Evolutionary conservation across 2,888 invertebrate genomes (phyloP).

Genomic region (Notodonta dromedarius): DNA sequence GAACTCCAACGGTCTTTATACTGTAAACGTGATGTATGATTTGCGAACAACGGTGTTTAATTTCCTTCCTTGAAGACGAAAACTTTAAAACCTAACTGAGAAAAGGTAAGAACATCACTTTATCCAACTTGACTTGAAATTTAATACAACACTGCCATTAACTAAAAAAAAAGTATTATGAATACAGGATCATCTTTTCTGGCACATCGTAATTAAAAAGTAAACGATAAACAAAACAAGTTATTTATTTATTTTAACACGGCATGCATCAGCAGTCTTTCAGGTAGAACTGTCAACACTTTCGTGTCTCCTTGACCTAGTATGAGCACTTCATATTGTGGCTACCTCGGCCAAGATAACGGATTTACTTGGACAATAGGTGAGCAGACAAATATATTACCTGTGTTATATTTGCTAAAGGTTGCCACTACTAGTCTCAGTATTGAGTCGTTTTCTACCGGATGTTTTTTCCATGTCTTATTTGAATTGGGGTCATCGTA

Average conservation of each 20-base stretch:
- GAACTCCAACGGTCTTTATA: constrained; percentile 26
- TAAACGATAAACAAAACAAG: too few relatives aligned
- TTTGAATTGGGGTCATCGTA: too few relatives aligned
- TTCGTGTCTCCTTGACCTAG: constrained; percentile 25
- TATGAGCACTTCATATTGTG: constrained; percentile 13
- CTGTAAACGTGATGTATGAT: constrained; percentile 27
- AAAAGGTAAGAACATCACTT: neutral
- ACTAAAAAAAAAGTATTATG: too few relatives aligned
- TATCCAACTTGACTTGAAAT: too few relatives aligned
- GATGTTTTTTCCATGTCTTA: too few relatives aligned
- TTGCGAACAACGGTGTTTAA: constrained; percentile 21
- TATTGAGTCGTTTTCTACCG: too few relatives aligned
- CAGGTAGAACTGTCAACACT: constrained; percentile 22
- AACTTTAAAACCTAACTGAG: constrained; percentile 7
- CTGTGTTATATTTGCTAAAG: constrained; percentile 1
- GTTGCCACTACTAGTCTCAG: neutral
- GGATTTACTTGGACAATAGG: neutral
- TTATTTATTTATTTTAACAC: neutral
- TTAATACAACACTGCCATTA: too few relatives aligned
- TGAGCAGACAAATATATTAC: neutral
- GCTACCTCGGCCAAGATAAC: constrained; percentile 1
- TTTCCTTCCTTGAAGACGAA: constrained; percentile 28
- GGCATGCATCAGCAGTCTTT: constrained; percentile 11
- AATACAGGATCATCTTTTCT: too few relatives aligned
- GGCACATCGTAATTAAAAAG: too few relatives aligned